Conservation (phyloP, 2,113 vertebrate genomes). For the Vulpes lagopus region DNA sequence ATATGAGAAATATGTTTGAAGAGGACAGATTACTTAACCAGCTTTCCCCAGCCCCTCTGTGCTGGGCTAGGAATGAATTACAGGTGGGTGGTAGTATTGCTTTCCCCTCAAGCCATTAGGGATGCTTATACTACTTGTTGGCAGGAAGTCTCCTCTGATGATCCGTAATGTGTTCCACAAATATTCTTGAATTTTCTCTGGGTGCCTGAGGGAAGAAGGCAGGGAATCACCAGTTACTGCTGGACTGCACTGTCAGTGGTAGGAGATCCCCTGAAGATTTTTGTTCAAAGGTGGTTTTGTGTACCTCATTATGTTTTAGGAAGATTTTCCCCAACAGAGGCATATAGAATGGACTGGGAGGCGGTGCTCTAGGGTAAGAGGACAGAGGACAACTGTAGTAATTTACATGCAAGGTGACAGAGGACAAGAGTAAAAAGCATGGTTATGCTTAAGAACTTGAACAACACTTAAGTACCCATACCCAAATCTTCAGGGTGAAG, state of each 20-base stretch:
- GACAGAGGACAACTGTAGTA: neutral
- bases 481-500: conserved; percentile 35
- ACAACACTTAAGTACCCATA: neutral
- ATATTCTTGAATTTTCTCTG: neutral
- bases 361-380: neutral
- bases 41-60: neutral
- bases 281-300: neutral
- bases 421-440: neutral
- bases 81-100: neutral
- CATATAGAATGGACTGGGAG: neutral
- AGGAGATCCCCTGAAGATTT: neutral
- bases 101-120: neutral
- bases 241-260: neutral
- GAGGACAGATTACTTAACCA: neutral
- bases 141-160: neutral
- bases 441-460: neutral
- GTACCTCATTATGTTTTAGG: neutral
- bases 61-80: neutral
- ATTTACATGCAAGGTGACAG: neutral
- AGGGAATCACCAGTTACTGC: neutral
- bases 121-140: neutral
- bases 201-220: neutral
- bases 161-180: neutral
- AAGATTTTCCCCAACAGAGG: neutral
- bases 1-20: conserved; percentile 24